phyloP scores from a whole-genome alignment of 2,797 vertebrate species.

The Kryptolebias ocellatus region DNA sequence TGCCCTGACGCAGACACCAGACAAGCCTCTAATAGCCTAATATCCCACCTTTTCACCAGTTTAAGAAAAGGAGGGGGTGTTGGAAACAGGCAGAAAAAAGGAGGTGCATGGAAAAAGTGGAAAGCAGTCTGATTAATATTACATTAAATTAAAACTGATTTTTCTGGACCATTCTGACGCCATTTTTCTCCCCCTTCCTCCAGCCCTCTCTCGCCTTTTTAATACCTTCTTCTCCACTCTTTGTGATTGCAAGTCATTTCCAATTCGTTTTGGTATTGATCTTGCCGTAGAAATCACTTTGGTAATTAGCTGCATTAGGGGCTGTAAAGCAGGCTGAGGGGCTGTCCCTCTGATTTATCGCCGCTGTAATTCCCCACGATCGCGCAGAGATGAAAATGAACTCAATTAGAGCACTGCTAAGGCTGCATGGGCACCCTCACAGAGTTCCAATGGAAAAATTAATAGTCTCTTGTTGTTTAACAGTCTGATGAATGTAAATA shows the following conservation, averaged over 20 bases:
- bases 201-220: conserved; percentile 81
- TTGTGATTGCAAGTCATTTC: conserved; percentile 99
- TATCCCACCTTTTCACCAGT: conserved; percentile 89
- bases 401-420: conserved; percentile 99
- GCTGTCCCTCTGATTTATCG: conserved; percentile 99
- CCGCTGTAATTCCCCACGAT: conserved; percentile 99
- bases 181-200: conserved; percentile 77
- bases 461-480: conserved; percentile 99
- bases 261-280: conserved; percentile 99
- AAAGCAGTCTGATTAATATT: conserved; percentile 99
- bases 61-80: conserved; percentile 84
- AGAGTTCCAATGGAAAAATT: conserved; percentile 96
- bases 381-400: conserved; percentile 99
- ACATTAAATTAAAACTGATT: conserved; percentile 99
- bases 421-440: conserved; percentile 94
- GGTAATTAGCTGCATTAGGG: conserved; percentile 99
- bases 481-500: conserved; percentile 99
- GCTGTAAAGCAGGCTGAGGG: conserved; percentile 87
- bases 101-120: conserved; percentile 83
- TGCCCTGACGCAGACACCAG: conserved; percentile 92
- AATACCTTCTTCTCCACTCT: conserved; percentile 86
- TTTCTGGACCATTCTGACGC: conserved; percentile 92
- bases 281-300: conserved; percentile 99
- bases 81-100: conserved; percentile 67
- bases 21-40: conserved; percentile 86